Percentiles rank a stretch among this genome's conserved stretches.
Conservation (phyloP, 2,888 invertebrate genomes). For the Lucinisca nassula region DNA sequence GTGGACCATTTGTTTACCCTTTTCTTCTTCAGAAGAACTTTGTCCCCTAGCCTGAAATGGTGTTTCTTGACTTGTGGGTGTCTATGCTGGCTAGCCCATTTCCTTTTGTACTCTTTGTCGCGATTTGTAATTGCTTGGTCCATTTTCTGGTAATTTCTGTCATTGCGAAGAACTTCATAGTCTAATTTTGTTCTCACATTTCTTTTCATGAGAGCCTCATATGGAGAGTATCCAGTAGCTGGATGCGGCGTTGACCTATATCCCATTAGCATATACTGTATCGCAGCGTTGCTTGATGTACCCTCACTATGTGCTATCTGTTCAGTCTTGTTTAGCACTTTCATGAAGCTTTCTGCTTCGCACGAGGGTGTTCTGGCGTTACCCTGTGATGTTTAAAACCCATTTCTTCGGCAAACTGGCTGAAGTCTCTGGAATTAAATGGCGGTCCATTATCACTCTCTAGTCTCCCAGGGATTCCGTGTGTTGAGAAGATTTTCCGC, state of each 20-base stretch:
- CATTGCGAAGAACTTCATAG: not conserved
- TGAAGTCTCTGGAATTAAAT: not conserved
- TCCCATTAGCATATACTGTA: too few species aligned
- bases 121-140: not conserved
- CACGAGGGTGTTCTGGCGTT: not conserved
- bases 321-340: conserved; percentile 18
- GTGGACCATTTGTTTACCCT: conserved; percentile 35
- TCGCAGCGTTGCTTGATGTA: conserved; percentile 9
- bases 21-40: conserved; percentile 26
- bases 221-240: conserved; percentile 48
- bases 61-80: not conserved
- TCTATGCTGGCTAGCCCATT: not conserved
- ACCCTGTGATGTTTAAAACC: not conserved
- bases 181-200: conserved; percentile 41
- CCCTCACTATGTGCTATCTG: conserved; percentile 30
- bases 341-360: not conserved
- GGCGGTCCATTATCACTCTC: not conserved
- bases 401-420: too few species aligned
- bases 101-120: not conserved
- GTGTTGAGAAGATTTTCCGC: conserved; percentile 1
- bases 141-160: conserved; percentile 1
- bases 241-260: too few species aligned
- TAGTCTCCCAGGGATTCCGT: conserved; percentile 15
- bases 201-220: conserved; percentile 29
- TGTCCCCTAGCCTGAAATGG: conserved; percentile 37